Base-by-base conservation (phyloP, 1,140 invertebrate species). In the Popillia japonica region DNA sequence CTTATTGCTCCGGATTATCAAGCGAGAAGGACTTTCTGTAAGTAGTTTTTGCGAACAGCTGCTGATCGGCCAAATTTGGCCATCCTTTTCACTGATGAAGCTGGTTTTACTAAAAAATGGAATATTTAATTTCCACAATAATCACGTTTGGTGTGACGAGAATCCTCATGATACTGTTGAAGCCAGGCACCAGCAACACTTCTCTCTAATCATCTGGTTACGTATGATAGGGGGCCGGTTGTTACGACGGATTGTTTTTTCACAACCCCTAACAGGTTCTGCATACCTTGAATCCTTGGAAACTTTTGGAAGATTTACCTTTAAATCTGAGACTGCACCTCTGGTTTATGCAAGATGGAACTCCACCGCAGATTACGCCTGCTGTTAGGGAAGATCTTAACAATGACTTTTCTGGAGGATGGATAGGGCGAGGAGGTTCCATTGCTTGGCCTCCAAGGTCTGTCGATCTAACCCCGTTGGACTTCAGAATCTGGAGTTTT, bases 171-270 rank as follows among this genome's bases (percentile, higher is more conserved):
- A 48, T 17, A 72, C 77, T n/a, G 9, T 76, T 40, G 76, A 79
- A 75, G 48, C 48, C 23, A 72, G 42, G 64, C 40, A 78, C 48
- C 76, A 78, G 55, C 6, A 61, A 72, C 68, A 10, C 34, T 75
- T 75, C 27, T 34, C 27, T 4, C 27, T 34, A 34, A 34, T 2
- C 27, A 34, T 34, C 27, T 34, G 27, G 27, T 34, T 34, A 34
- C 2, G 85, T 10, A 86, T 87, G 27, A 78, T 87, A 8, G 82
- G 68, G 8, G 27, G 4, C 27, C 27, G 27, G 27, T 34, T 34
- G 27, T 34, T 34, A 34, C 2, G 27, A 34, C 27, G 2, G 27
- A 34, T 34, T 34, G n/a, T n/a, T n/a, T n/a, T n/a, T n/a, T n/a
- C n/a, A n/a, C n/a, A n/a, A n/a, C n/a, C n/a, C n/a, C n/a, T n/a